phyloP scores from a whole-genome alignment of 2,888 invertebrate species.

The Chymomyza fuscimana region DNA sequence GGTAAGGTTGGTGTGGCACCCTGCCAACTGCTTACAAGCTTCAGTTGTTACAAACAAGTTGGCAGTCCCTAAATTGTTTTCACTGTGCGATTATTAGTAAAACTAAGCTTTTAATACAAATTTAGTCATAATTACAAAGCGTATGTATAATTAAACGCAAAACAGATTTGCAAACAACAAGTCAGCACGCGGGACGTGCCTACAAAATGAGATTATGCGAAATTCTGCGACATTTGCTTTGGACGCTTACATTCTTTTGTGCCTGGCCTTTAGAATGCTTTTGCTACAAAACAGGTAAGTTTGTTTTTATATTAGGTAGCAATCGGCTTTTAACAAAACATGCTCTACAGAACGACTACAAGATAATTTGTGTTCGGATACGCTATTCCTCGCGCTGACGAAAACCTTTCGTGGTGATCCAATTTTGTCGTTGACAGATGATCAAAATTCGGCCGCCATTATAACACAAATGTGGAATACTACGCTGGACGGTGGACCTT shows the following conservation, averaged over 20 bases:
- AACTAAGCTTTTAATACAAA: not conserved
- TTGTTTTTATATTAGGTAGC: not conserved
- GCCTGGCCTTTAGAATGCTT: not conserved
- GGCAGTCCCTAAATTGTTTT: not conserved
- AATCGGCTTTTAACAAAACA: slow-evolving; percentile 9
- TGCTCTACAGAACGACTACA: slow-evolving; percentile 68
- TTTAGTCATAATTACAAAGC: not conserved
- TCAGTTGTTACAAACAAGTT: not conserved
- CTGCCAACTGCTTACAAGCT: not conserved
- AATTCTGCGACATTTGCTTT: slow-evolving; percentile 24
- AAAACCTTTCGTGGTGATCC: slow-evolving; percentile 75
- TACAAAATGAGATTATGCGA: slow-evolving; percentile 47
- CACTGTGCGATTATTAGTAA: not conserved
- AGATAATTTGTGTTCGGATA: slow-evolving; percentile 76
- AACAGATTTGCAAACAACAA: slow-evolving; percentile 17
- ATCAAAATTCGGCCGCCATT: slow-evolving; percentile 74
- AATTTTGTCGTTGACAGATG: slow-evolving; percentile 68
- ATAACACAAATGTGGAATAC: slow-evolving; percentile 77
- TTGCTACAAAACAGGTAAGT: slow-evolving; percentile 38
- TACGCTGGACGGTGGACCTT: slow-evolving; percentile 64
- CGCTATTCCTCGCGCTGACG: slow-evolving; percentile 65
- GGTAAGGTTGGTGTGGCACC: not conserved
- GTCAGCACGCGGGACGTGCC: slow-evolving; percentile 37
- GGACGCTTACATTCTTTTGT: slow-evolving; percentile 6
- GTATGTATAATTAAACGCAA: not conserved